Base-by-base conservation (phyloP, 2,888 invertebrate species). In the Sarcophaga variegata region DNA sequence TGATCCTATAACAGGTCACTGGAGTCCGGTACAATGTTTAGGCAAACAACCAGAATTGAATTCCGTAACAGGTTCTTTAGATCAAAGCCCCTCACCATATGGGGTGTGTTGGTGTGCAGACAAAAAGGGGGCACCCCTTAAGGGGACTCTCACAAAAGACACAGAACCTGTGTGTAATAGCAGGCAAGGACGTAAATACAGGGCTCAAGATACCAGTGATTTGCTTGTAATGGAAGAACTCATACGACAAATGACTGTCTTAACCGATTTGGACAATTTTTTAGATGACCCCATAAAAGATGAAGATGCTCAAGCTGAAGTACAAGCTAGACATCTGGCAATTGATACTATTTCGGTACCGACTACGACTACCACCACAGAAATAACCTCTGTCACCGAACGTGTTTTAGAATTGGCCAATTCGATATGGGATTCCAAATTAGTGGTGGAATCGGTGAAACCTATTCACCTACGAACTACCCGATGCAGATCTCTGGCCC, bases 101-200 rank as follows among this genome's bases (percentile, higher is more conserved):
- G 97, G 97, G 4, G 96, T 97, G 0, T 97, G 97, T 90, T 97
- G 97, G 97, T 97, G 97, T 92, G 97, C 97, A 2, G 96, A 96
- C 90, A 96, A 96, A 59, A 96, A 96, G 89, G 97, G 97, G 0
- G 97, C 97, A 88, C 97, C 97, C 0, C 93, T 97, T 2, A 97
- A 97, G 92, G 97, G 97, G 1, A 96, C 97, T 0, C 93, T 97
- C 71, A 96, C 96, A 0, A 95, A 97, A 70, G 97, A 97, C 25
- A 94, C 95, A 2, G 95, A 96, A 88, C 97, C 97, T 0, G 94
- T 95, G 60, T 97, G 97, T 92, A 97, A 96, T 92, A 96, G 96
- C 92, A 94, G 97, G 62, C 96, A 97, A 92, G 97, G 97, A 0
- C 94, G 97, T 85, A 95, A 95, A 27, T 93, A 95, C 59, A 94